Conservation (phyloP, 2,888 invertebrate genomes). For the Glaucopsyche alexis region DNA sequence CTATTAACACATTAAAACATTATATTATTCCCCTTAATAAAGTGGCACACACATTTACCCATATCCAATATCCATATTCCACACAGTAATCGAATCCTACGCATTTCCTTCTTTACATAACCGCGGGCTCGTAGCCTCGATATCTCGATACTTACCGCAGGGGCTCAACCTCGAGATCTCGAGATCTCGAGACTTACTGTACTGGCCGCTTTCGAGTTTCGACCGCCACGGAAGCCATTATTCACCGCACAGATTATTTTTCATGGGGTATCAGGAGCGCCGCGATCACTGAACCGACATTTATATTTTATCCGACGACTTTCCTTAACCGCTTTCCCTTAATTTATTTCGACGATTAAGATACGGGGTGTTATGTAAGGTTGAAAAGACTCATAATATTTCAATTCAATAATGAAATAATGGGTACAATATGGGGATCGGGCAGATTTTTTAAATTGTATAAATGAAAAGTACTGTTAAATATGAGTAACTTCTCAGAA, state of each 20-base stretch:
- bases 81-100: constrained; percentile 9
- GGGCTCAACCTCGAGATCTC: background rate
- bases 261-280: constrained; percentile 56
- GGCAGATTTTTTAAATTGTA: too few species aligned
- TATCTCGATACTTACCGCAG: background rate
- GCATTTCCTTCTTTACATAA: background rate
- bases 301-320: constrained; percentile 47
- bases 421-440: too few species aligned
- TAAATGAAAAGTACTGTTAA: too few species aligned
- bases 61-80: background rate
- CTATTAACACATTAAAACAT: background rate
- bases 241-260: constrained; percentile 57
- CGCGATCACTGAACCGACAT: constrained; percentile 52
- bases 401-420: background rate
- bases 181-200: constrained; percentile 17
- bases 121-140: background rate
- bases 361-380: constrained; percentile 21
- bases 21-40: background rate
- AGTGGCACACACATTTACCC: background rate
- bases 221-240: constrained; percentile 47
- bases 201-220: constrained; percentile 40
- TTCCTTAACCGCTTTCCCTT: constrained; percentile 29
- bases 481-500: too few species aligned
- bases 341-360: constrained; percentile 19
- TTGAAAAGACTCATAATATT: background rate